Base-by-base conservation (phyloP, 2,888 invertebrate genomes). In the Hyposoter didymator region DNA sequence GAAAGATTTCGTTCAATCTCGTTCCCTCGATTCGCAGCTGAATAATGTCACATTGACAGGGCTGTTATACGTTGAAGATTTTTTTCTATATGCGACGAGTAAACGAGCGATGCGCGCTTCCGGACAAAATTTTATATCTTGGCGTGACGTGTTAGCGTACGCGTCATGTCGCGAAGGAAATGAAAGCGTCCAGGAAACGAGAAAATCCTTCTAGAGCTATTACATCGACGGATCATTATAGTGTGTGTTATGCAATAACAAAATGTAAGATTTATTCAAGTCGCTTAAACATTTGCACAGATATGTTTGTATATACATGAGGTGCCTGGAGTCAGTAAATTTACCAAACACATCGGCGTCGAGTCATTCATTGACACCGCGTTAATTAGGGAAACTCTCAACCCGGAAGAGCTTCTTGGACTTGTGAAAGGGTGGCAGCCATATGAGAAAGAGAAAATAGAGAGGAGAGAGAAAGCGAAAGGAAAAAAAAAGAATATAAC, bases 321-420 rank as follows among this genome's bases (percentile, higher is more conserved):
- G 59, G 28, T 59, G 59, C 72, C 82, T 5, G 28, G 82, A 64
- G 59, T 66, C 84, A 87, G 81, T 55, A 76, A 80, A 80, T 84
- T 80, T 84, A 82, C 88, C 87, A 78, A 75, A 75, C 78, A 67
- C 45, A 81, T 75, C 67, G 79, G 73, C 72, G 67, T 55, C 67
- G 62, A 52, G 66, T 22, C 75, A 74, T 84, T 75, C 64, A 66
- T 70, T 67, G 79, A 59, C 28, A 2, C 66, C 79, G 84, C 79
- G 84, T 87, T 87, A 85, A 87, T 86, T 87, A 82, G 82, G 82
- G 84, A 84, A 85, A 85, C 81, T 76, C 81, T 79, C 62, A 79
- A 81, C 84, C 84, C 87, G 87, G 84, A 87, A 74, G 81, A 39
- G 87, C 87, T 90, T 90, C 90, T 73, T 76, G 75, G 45, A 87